Conservation (phyloP, 2,797 vertebrate species). For the Micrastur ruficollis region DNA sequence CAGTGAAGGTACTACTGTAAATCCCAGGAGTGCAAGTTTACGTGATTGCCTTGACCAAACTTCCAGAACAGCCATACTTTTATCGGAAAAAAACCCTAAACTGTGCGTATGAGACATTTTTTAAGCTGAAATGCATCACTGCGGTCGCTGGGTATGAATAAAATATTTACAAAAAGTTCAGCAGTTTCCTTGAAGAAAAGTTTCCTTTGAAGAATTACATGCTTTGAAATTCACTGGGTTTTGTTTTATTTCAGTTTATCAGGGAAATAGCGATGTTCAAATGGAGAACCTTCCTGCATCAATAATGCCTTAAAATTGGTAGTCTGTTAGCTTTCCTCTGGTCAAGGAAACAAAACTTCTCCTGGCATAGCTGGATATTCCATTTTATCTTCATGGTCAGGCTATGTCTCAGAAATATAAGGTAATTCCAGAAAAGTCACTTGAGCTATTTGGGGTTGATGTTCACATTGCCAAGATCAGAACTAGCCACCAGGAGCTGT, state of each 20-base stretch:
- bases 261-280: not conserved
- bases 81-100: not conserved
- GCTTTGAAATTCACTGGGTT: slow-evolving; percentile 5
- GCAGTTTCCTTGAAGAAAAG: slow-evolving; percentile 11
- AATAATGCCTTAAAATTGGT: not conserved
- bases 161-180: not conserved
- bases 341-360: not conserved
- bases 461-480: not conserved
- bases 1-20: slow-evolving; percentile 17
- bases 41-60: not conserved
- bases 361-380: not conserved
- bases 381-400: not conserved
- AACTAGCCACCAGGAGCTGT: not conserved
- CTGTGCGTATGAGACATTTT: not conserved
- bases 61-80: slow-evolving; percentile 5
- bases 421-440: not conserved
- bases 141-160: not conserved
- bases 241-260: slow-evolving; percentile 28
- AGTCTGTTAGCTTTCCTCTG: not conserved
- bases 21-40: not conserved
- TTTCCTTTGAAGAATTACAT: slow-evolving; percentile 29
- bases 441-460: not conserved
- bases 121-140: slow-evolving; percentile 3
- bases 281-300: not conserved
- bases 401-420: not conserved